Conservation (phyloP, 2,888 invertebrate species). For the Yponomeuta sedellus region DNA sequence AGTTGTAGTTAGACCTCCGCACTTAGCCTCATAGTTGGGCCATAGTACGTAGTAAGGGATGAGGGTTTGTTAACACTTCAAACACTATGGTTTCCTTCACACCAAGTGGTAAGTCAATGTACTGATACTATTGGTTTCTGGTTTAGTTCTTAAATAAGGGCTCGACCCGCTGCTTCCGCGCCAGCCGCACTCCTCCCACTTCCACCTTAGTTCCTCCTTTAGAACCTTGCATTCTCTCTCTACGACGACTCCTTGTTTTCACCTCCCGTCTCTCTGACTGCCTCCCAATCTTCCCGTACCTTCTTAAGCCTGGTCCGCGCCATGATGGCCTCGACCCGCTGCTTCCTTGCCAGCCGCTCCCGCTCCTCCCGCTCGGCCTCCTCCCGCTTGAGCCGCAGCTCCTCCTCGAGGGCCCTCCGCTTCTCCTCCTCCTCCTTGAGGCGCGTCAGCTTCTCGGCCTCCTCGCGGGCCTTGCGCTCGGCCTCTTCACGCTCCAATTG, state of each 20-base stretch:
- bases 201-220: neutral
- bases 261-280: too few relatives aligned
- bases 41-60: too few relatives aligned
- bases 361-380: conserved; percentile 93
- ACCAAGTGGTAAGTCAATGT: too few relatives aligned
- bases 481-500: conserved; percentile 80
- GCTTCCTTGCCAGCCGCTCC: conserved; percentile 90
- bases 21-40: too few relatives aligned
- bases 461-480: conserved; percentile 84
- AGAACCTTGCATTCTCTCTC: too few relatives aligned
- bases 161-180: neutral
- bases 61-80: too few relatives aligned
- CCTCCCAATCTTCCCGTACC: neutral
- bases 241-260: too few relatives aligned
- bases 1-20: too few relatives aligned
- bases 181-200: neutral
- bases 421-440: conserved; percentile 83
- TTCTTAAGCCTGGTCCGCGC: conserved; percentile 82
- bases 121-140: too few relatives aligned
- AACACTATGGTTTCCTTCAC: too few relatives aligned
- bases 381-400: conserved; percentile 88
- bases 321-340: conserved; percentile 95
- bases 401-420: conserved; percentile 88
- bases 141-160: too few relatives aligned
- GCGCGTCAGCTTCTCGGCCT: conserved; percentile 80